Evolutionary conservation across 1,140 invertebrate genomes (phyloP).

Genomic region (Scaptomyza graminum): DNA sequence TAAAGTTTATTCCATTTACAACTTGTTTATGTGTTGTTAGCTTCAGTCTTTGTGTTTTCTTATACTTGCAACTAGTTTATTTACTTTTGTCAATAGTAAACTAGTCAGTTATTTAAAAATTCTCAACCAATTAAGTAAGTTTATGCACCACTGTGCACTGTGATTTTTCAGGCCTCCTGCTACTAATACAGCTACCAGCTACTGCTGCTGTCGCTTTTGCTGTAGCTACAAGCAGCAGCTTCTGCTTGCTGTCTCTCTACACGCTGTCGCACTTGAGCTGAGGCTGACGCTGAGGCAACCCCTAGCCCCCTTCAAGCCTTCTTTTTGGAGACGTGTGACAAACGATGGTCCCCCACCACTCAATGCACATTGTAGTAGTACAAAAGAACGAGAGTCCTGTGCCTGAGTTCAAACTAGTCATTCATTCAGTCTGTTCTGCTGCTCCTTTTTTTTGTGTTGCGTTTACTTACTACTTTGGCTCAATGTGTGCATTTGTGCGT

Average conservation of each 20-base stretch:
- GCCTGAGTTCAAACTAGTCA: constrained; percentile 22
- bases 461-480: too few relatives aligned
- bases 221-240: background rate
- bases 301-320: background rate
- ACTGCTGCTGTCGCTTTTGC: too few relatives aligned
- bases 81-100: constrained; percentile 9
- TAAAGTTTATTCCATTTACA: background rate
- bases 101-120: constrained; percentile 20
- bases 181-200: too few relatives aligned
- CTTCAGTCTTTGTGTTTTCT: too few relatives aligned
- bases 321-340: constrained; percentile 51
- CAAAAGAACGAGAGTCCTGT: constrained; percentile 47
- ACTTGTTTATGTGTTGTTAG: background rate
- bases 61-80: constrained; percentile 1
- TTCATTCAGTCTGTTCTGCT: constrained; percentile 10
- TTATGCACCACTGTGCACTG: constrained; percentile 46
- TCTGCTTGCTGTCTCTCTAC: background rate
- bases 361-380: constrained; percentile 43
- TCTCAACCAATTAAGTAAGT: constrained; percentile 17
- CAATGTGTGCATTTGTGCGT: constrained; percentile 3
- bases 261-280: background rate
- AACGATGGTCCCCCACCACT: constrained; percentile 71
- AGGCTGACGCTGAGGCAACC: background rate
- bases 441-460: background rate
- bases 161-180: constrained; percentile 5